Conservation (phyloP, 1,140 invertebrate genomes). For the Holcopasites calliopsidis region DNA sequence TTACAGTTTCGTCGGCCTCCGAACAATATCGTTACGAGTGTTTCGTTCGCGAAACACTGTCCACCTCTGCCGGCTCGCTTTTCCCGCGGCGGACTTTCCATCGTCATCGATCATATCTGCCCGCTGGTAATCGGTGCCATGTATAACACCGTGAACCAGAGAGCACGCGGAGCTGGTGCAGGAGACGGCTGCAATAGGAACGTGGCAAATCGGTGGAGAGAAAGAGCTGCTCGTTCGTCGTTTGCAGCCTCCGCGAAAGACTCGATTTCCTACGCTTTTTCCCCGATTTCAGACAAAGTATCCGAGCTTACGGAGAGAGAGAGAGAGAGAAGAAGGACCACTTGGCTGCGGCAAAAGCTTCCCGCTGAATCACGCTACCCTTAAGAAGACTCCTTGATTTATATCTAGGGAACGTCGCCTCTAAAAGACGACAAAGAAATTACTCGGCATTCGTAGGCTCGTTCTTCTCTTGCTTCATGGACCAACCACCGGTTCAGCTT, state of each 20-base stretch:
- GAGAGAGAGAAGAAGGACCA: constrained; percentile 59
- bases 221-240: background rate
- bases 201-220: background rate
- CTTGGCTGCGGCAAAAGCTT: constrained; percentile 69
- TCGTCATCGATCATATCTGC: constrained; percentile 59
- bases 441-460: constrained; percentile 60
- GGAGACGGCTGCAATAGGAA: too few species aligned
- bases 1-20: background rate
- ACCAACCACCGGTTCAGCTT: background rate
- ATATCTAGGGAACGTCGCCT: constrained; percentile 59
- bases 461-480: constrained; percentile 26
- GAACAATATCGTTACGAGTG: constrained; percentile 51
- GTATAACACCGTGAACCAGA: background rate
- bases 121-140: constrained; percentile 18
- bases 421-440: constrained; percentile 68
- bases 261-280: constrained; percentile 31
- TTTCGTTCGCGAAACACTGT: constrained; percentile 42
- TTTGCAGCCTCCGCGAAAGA: background rate
- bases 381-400: constrained; percentile 69
- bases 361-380: constrained; percentile 72
- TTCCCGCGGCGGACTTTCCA: constrained; percentile 25
- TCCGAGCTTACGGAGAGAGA: constrained; percentile 44
- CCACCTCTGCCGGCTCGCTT: constrained; percentile 35
- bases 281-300: constrained; percentile 35
- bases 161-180: too few species aligned